phyloP scores from a whole-genome alignment of 2,797 vertebrate genomes.

The Australoheros facetus region DNA sequence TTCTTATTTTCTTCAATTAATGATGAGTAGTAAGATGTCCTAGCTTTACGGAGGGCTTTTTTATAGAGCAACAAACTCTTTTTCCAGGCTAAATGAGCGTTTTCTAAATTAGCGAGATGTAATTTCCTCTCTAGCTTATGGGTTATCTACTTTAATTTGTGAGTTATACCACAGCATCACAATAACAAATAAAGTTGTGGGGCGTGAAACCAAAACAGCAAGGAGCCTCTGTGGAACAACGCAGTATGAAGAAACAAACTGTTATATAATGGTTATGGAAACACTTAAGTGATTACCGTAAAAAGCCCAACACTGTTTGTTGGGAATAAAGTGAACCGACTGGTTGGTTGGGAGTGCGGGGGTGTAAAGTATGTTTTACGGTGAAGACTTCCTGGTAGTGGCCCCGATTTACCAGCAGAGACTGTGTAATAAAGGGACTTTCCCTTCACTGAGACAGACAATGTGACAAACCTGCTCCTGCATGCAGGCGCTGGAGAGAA shows the following conservation, averaged over 20 bases:
- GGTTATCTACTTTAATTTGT: no score
- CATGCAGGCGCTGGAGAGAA: conserved; percentile 89
- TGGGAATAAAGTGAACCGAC: background rate
- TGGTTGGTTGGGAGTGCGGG: conserved; percentile 23
- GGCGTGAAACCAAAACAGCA: background rate
- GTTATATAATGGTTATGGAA: background rate
- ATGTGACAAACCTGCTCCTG: conserved; percentile 89
- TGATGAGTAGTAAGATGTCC: no score
- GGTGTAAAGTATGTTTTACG: background rate
- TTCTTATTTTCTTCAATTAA: no score
- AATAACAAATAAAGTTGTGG: background rate
- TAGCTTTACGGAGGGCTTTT: no score
- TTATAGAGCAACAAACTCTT: no score
- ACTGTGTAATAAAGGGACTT: conserved; percentile 34
- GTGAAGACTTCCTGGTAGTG: conserved; percentile 31
- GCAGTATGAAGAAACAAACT: background rate
- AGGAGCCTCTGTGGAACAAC: background rate
- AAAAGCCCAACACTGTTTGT: conserved; percentile 4
- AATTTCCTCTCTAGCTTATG: no score
- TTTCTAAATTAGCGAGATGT: no score
- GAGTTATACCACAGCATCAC: no score
- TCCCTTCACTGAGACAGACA: conserved; percentile 9
- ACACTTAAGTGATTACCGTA: background rate
- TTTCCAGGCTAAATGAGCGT: no score
- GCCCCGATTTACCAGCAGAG: conserved; percentile 43